Percentiles rank a stretch among this genome's conserved stretches.
Evolutionary conservation across 2,113 vertebrate genomes (phyloP).

Genomic region (Mustela lutreola): DNA sequence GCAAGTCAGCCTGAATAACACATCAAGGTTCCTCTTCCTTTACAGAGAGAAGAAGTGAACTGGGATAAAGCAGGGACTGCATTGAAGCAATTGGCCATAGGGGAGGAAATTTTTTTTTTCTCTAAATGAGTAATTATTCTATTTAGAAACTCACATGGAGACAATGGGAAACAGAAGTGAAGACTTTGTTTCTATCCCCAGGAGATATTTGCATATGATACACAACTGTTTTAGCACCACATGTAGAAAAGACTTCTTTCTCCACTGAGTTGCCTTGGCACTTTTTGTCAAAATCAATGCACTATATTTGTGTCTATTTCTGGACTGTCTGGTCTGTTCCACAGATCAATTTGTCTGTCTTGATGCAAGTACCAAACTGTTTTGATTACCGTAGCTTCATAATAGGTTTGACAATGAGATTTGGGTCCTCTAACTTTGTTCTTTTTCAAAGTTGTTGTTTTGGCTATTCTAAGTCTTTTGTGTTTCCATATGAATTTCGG

Average conservation of each 20-base stretch:
- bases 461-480: neutral
- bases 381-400: conserved; percentile 32
- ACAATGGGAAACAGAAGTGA: conserved; percentile 17
- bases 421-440: neutral
- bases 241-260: neutral
- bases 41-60: neutral
- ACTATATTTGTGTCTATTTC: neutral
- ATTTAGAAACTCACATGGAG: neutral
- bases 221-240: neutral
- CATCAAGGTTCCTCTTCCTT: neutral
- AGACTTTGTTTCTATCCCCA: neutral
- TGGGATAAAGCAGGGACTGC: neutral
- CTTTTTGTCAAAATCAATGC: neutral
- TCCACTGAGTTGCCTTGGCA: neutral
- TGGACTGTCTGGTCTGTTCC: neutral
- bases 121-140: conserved; percentile 29
- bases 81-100: neutral
- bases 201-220: neutral
- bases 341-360: neutral
- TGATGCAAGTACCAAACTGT: neutral
- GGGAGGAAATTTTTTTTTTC: neutral
- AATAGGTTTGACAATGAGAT: conserved; percentile 35
- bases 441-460: conserved; percentile 23
- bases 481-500: conserved; percentile 27
- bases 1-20: neutral